Evolutionary conservation across 2,888 invertebrate genomes (phyloP).

Genomic region (Megaustenia siamemsis): DNA sequence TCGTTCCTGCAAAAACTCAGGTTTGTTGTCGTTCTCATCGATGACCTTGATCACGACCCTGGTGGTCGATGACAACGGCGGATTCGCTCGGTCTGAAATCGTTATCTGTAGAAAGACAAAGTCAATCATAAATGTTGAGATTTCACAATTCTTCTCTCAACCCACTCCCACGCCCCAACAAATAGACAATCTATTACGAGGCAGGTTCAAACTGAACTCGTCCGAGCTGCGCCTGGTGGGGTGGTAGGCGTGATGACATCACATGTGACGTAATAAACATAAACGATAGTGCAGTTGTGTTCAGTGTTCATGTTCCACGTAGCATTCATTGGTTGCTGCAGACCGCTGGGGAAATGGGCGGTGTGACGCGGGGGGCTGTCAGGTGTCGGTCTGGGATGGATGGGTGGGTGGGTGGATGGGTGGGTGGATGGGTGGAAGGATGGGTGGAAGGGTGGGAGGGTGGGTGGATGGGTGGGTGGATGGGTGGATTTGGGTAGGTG

Average conservation of each 20-base stretch:
- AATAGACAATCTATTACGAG: too few species aligned
- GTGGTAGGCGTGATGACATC: too few species aligned
- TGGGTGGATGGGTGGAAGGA: background rate
- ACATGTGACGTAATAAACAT: too few species aligned
- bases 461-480: background rate
- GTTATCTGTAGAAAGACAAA: slow-evolving; percentile 84
- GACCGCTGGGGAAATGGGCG: too few species aligned
- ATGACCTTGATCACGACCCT: slow-evolving; percentile 81
- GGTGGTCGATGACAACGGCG: slow-evolving; percentile 87
- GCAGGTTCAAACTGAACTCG: too few species aligned
- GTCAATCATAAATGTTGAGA: background rate
- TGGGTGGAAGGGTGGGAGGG: slow-evolving; percentile 9
- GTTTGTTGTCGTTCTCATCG: slow-evolving; percentile 77
- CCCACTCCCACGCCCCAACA: too few species aligned
- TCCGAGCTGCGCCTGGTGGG: too few species aligned
- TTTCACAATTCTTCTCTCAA: too few species aligned
- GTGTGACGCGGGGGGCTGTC: background rate
- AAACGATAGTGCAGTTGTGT: too few species aligned
- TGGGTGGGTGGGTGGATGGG: background rate
- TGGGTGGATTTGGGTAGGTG: background rate
- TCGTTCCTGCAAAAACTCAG: slow-evolving; percentile 68
- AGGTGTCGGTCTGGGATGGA: background rate
- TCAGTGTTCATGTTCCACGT: too few species aligned
- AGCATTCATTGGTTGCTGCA: too few species aligned
- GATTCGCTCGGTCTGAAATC: slow-evolving; percentile 90